A percentile compares a stretch with the other conserved stretches of the same genome.
phyloP scores from a whole-genome alignment of 2,113 vertebrate genomes.

The Naja naja region DNA sequence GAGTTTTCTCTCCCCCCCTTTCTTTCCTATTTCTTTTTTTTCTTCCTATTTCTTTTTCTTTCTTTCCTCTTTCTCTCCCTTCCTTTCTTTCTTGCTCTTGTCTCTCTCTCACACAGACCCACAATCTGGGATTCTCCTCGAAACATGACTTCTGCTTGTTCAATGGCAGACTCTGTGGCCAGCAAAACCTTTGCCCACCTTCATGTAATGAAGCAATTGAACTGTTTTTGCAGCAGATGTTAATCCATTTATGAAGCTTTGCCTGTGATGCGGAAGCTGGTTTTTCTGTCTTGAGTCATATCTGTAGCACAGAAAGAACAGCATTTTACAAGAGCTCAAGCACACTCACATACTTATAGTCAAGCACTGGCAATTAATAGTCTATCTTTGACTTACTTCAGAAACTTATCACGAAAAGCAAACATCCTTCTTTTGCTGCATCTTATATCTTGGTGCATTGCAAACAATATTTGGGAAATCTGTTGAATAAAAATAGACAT shows the following conservation, averaged over 20 bases:
- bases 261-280: neutral
- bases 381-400: neutral
- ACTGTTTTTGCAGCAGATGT: neutral
- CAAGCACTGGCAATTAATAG: neutral
- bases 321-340: neutral
- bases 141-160: neutral
- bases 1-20: no score
- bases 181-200: neutral
- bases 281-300: neutral
- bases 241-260: neutral
- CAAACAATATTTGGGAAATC: neutral
- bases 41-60: no score
- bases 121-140: neutral
- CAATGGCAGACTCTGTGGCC: neutral
- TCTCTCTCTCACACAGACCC: no score
- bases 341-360: neutral
- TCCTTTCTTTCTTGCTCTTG: no score
- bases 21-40: no score
- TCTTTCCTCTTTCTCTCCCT: no score
- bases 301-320: neutral
- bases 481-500: conserved; percentile 11
- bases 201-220: neutral
- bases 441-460: neutral
- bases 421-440: neutral
- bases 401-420: neutral